Evolutionary conservation across 2,888 invertebrate species (phyloP).

Genomic region (Ectobius pallidus): DNA sequence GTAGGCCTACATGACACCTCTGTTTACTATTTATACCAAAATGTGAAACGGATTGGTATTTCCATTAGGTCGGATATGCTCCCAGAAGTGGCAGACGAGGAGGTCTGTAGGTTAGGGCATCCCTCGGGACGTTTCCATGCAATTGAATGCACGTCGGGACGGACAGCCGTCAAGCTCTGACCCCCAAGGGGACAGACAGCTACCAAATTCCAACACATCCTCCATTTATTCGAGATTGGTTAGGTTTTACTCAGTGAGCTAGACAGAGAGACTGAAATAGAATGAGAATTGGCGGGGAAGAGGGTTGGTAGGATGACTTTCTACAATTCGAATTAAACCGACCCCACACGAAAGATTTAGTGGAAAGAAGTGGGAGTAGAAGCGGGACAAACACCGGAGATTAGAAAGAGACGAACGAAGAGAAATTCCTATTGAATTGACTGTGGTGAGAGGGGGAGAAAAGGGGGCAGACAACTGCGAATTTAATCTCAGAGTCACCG

Average conservation of each 20-base stretch:
- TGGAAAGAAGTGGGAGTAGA: background rate
- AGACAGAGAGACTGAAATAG: no score
- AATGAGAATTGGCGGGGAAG: no score
- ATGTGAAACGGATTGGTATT: no score
- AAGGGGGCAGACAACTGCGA: slow-evolving; percentile 22
- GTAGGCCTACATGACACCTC: no score
- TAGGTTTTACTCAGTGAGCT: slow-evolving; percentile 8
- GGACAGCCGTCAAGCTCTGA: background rate
- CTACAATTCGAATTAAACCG: slow-evolving; percentile 32
- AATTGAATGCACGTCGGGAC: slow-evolving; percentile 5
- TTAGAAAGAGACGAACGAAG: slow-evolving; percentile 16
- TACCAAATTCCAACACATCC: slow-evolving; percentile 17
- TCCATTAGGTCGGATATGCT: no score
- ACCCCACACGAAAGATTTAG: slow-evolving; percentile 29
- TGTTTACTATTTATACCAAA: no score
- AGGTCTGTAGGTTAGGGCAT: no score
- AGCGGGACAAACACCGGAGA: slow-evolving; percentile 8
- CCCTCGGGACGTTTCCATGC: background rate
- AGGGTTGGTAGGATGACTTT: slow-evolving; percentile 8
- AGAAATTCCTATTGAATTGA: slow-evolving; percentile 29
- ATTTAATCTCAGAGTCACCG: slow-evolving; percentile 25
- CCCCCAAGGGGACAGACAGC: background rate
- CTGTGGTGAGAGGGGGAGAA: background rate
- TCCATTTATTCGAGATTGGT: slow-evolving; percentile 26
- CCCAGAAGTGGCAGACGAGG: no score